A percentile compares a stretch with the other conserved stretches of the same genome.
Evolutionary conservation across 2,113 vertebrate genomes (phyloP).

Genomic region (Panthera leo): DNA sequence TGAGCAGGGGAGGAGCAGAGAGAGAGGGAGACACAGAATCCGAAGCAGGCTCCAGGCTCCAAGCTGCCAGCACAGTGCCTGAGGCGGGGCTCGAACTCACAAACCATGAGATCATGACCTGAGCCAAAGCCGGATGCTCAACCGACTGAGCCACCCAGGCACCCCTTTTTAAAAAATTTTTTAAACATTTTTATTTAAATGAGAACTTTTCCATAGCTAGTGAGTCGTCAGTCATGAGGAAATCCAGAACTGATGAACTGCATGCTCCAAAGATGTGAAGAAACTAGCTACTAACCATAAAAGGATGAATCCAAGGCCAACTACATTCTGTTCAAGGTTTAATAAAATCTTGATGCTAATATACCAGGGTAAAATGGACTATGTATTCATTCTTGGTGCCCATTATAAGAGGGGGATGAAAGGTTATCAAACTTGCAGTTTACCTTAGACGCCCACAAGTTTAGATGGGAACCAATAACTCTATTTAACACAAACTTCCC

Average conservation of each 20-base stretch:
- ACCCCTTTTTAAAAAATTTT: too few relatives aligned
- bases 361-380: neutral
- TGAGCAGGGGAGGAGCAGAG: too few relatives aligned
- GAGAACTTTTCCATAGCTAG: neutral
- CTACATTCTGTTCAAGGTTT: neutral
- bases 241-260: neutral
- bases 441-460: neutral
- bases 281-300: neutral
- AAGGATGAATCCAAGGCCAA: neutral
- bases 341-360: neutral
- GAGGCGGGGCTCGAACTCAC: too few relatives aligned
- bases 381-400: neutral
- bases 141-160: too few relatives aligned
- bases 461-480: neutral
- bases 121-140: too few relatives aligned
- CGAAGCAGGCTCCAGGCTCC: too few relatives aligned
- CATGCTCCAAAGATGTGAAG: neutral
- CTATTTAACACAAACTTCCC: neutral
- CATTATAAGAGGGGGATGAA: neutral
- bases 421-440: neutral
- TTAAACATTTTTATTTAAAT: too few relatives aligned
- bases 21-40: too few relatives aligned
- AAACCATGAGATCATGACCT: too few relatives aligned
- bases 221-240: neutral
- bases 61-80: too few relatives aligned